phyloP scores from a whole-genome alignment of 2,113 vertebrate species.

The Dasypus novemcinctus region DNA sequence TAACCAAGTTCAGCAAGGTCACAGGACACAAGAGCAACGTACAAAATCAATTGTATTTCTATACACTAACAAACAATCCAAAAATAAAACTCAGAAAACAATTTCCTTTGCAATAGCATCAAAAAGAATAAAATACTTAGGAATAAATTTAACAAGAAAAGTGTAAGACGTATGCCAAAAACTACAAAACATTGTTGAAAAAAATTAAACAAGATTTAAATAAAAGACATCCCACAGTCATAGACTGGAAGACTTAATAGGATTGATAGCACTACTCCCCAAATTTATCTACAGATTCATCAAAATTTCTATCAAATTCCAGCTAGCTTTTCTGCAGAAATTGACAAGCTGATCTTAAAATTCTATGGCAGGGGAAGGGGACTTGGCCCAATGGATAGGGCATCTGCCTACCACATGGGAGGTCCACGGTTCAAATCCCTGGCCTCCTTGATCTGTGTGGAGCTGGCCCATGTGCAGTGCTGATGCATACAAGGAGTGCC shows the following conservation, averaged over 20 bases:
- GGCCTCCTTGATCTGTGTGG: too few relatives aligned
- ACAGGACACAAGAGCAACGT: neutral
- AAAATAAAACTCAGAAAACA: constrained; percentile 24
- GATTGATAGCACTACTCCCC: neutral
- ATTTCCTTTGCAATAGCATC: constrained; percentile 6
- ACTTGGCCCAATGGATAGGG: too few relatives aligned
- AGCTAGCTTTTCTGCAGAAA: neutral
- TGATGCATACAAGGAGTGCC: too few relatives aligned
- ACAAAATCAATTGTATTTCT: neutral
- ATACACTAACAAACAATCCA: neutral
- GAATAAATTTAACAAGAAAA: constrained; percentile 19
- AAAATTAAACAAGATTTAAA: constrained; percentile 12
- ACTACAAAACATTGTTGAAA: neutral
- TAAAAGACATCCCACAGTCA: neutral
- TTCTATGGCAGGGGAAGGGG: too few relatives aligned
- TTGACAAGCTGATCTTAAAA: constrained; percentile 1
- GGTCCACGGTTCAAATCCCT: too few relatives aligned
- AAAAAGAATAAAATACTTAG: constrained; percentile 22
- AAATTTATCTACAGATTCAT: neutral
- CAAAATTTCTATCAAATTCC: neutral
- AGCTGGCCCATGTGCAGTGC: too few relatives aligned
- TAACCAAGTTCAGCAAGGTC: neutral
- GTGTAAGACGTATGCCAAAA: neutral
- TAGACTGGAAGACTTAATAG: neutral
- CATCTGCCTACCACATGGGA: too few relatives aligned